A percentile compares a stretch with the other conserved stretches of the same genome.
These are phyloP conservation scores for Melanerpes aurifrons DNA, from an alignment of 2,113 vertebrate species.

Conservation along the genomic window DNA sequence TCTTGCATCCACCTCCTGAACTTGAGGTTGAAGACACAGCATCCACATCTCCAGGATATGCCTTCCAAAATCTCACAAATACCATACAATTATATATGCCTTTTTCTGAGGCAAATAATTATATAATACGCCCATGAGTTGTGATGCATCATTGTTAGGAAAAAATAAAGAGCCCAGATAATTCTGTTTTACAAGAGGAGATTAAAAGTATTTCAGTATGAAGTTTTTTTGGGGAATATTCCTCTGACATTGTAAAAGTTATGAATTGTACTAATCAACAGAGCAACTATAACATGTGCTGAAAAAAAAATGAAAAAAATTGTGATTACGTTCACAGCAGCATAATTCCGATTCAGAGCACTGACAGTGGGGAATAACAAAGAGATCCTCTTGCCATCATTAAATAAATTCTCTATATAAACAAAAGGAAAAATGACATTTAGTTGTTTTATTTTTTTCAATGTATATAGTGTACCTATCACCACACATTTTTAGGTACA, in stretches of 20 bases:
- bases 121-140: neutral
- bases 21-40: neutral
- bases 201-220: neutral
- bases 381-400: neutral
- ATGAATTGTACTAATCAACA: neutral
- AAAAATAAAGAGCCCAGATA: neutral
- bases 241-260: neutral
- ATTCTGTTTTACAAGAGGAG: neutral
- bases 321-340: neutral
- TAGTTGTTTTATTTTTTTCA: conserved; percentile 27
- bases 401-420: neutral
- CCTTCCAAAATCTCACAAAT: neutral
- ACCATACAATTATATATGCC: neutral
- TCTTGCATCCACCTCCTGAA: neutral
- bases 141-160: neutral
- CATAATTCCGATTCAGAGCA: neutral
- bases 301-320: neutral
- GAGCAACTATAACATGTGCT: neutral
- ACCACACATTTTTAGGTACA: conserved; percentile 4
- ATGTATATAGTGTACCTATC: neutral
- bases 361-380: neutral
- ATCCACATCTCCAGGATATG: rapidly evolving
- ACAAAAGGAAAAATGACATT: neutral
- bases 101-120: neutral
- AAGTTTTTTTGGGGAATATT: neutral